Evolutionary conservation across 2,888 invertebrate species (phyloP), one percentile per base, ranked within the genome.

Genomic region (Ochropleura leucogaster): DNA sequence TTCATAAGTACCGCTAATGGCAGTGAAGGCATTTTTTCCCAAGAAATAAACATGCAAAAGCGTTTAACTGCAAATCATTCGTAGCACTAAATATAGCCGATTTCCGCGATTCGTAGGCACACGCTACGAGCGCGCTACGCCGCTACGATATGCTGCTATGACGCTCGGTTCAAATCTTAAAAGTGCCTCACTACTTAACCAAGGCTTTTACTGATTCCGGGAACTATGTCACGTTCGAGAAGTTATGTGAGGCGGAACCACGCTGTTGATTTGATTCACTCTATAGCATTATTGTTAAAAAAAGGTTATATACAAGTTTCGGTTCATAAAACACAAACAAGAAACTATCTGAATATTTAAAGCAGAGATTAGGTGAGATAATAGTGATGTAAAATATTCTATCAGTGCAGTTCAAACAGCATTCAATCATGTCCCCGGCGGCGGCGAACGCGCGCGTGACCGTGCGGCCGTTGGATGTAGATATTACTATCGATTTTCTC

Each of bases 401-500:
- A 80, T 79, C 69, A 82, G 66, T 84, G 80, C 79, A 83, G 53
- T 68, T 62, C 59, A 63, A 75, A 76, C 74, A 85, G 63, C 77
- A 67, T 88, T 85, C 84, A 62, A 85, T 85, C 65, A 85, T 82
- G 65, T 74, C 68, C 30, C 70, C 46, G 65, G 20, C 74, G 42
- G 57, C 42, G 64, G 18, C 55, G 30, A 10, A 10, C 67, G 66
- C 80, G 83, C 84, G 85, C 81, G 87, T 85, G 86, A 79, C 85
- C 74, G 57, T 55, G 60, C 72, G 47, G 64, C 76, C 80, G 78
- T 69, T 85, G 86, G 73, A 82, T 72, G 75, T 78, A 82, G 72
- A 85, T 79, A 69, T 84, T 87, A 86, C 89, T 90, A 92, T 92
- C 88, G 90, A 91, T 92, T 89, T 84, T 82, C 85, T 86, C 84